Percentiles rank a stretch among this genome's conserved stretches.
Conservation (phyloP, 1,140 invertebrate genomes). For the Trachelipus rathkii region DNA sequence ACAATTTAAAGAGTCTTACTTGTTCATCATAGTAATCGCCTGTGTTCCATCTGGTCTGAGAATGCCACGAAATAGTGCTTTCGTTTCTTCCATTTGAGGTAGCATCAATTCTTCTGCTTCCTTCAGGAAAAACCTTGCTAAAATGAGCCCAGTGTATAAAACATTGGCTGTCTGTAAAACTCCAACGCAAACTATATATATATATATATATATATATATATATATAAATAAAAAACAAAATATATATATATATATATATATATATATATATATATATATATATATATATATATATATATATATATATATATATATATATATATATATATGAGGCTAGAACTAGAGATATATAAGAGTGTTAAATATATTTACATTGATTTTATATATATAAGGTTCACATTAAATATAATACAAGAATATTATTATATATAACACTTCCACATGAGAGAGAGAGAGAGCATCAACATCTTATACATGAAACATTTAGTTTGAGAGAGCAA, state of each 20-base stretch:
- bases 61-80: background rate
- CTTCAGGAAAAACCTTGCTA: slow-evolving; percentile 23
- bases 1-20: background rate
- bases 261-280: background rate
- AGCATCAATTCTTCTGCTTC: slow-evolving; percentile 2
- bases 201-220: background rate
- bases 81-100: background rate
- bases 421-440: too few species aligned
- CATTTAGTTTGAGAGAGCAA: too few species aligned
- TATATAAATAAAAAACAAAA: background rate
- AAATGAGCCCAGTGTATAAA: slow-evolving; percentile 21
- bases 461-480: too few species aligned
- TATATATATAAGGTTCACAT: too few species aligned
- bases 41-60: background rate
- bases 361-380: too few species aligned
- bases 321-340: too few species aligned
- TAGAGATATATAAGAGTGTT: too few species aligned
- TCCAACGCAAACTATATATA: background rate
- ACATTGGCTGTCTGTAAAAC: slow-evolving; percentile 26
- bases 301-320: too few species aligned
- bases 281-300: too few species aligned
- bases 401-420: too few species aligned
- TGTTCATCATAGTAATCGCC: background rate
- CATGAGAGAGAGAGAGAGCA: too few species aligned
- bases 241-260: background rate